Evolutionary conservation across 2,113 vertebrate species (phyloP), one percentile per base, ranked within the genome.

Genomic region (Dipodomys merriami): DNA sequence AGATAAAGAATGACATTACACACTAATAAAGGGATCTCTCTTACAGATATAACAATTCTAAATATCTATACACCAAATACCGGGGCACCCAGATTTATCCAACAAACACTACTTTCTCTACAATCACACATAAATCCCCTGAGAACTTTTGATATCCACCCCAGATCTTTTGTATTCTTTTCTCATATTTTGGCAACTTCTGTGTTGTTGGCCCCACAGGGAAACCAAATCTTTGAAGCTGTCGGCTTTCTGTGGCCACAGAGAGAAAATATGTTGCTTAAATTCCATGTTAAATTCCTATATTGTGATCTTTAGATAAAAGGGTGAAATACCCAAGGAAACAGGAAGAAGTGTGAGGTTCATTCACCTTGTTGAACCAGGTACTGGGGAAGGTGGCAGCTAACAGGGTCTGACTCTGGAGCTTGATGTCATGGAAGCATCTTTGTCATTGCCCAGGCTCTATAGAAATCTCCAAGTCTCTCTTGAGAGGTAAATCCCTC

Each of bases 201-300:
- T 0, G 0, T 46, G 18, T 23, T 60, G 12, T 39, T 16, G 15
- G 0, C n/a, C 13, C 2, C 13, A 6, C 1, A 23, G 0, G 22
- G 57, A 49, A 77, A 64, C n/a, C 12, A 71, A 46, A 84, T 7
- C 23, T 7, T 0, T 29, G 3, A 1, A 7, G 3, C 20, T 65
- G 22, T 4, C 6, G 44, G 30, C 9, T 73, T 33, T 71, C 22
- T 3, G 9, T 4, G 12, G 67, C 19, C 68, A 4, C 6, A 35
- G 30, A 65, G 20, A n/a, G 39, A n/a, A 79, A 89, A 29, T 1
- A 49, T 0, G 13, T 12, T 20, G 3, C 23, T 80, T 83, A 71
- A 46, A 16, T 83, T 12, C 18, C 35, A 8, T 35, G 18, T n/a
- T 3, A 44, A 53, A 39, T 64, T 19, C 16, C 19, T 5, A 19